Percentiles rank a stretch among this genome's conserved stretches.
Conservation (phyloP, 2,113 vertebrate species). For the Gavia stellata region DNA sequence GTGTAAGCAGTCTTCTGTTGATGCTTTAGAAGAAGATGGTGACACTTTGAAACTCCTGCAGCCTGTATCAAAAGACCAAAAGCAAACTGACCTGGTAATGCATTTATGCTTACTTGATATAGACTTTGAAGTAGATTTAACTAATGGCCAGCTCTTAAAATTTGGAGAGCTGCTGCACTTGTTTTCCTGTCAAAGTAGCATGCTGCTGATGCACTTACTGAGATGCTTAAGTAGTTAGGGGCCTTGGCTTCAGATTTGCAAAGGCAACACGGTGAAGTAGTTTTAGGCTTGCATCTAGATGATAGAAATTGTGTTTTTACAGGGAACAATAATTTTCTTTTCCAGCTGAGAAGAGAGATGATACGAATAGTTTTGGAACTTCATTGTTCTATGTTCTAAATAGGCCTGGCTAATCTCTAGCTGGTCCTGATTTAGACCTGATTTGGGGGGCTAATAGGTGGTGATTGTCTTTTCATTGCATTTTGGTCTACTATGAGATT, state of each 20-base stretch:
- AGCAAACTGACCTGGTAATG: constrained; percentile 68
- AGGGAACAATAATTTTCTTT: background rate
- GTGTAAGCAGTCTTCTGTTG: background rate
- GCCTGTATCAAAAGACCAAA: constrained; percentile 29
- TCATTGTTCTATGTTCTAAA: background rate
- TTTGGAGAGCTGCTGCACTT: background rate
- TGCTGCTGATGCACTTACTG: background rate
- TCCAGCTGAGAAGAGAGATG: background rate
- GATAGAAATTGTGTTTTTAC: background rate
- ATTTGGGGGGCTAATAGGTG: background rate
- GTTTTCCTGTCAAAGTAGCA: background rate
- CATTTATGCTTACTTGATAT: background rate
- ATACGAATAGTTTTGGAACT: background rate
- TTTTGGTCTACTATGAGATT: background rate
- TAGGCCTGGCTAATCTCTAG: background rate
- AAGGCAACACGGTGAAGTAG: background rate
- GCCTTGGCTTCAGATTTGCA: background rate
- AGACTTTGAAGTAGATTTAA: background rate
- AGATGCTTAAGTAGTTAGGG: background rate
- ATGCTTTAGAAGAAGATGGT: constrained; percentile 20
- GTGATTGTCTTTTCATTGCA: background rate
- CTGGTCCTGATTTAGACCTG: background rate
- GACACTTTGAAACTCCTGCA: constrained; percentile 68
- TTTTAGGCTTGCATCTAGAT: background rate
- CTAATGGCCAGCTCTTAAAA: background rate